These are phyloP conservation scores for Andrena camellia DNA, from an alignment of 2,888 invertebrate genomes.

Conservation along the genomic window DNA sequence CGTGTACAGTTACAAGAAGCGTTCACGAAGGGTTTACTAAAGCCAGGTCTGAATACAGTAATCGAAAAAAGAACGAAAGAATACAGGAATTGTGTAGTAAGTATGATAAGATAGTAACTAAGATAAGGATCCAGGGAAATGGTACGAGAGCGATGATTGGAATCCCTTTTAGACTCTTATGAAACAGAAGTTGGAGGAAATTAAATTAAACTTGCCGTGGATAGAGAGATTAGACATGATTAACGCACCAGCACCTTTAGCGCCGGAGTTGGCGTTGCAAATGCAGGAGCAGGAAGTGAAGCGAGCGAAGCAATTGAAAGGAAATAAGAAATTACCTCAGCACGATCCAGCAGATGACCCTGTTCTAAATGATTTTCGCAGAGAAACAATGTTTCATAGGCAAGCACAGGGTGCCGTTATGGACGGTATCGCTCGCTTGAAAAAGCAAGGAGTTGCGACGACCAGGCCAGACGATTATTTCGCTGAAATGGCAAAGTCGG, in stretches of 20 bases:
- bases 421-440: conserved; percentile 92
- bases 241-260: conserved; percentile 92
- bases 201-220: conserved; percentile 93
- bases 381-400: conserved; percentile 94
- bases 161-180: conserved; percentile 86
- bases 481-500: conserved; percentile 99
- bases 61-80: conserved; percentile 87
- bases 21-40: conserved; percentile 93
- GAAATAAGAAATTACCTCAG: conserved; percentile 89
- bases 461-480: conserved; percentile 98
- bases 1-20: conserved; percentile 93
- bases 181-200: conserved; percentile 90
- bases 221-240: conserved; percentile 93
- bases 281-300: conserved; percentile 91
- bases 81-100: conserved; percentile 91
- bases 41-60: conserved; percentile 93
- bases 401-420: conserved; percentile 95
- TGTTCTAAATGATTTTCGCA: conserved; percentile 95
- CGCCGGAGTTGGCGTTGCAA: conserved; percentile 93
- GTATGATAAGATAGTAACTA: conserved; percentile 75
- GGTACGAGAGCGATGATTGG: background rate
- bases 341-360: conserved; percentile 90
- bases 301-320: conserved; percentile 88
- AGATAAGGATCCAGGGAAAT: background rate
- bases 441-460: conserved; percentile 91